These are phyloP conservation scores for Porites divaricata DNA, from an alignment of 92 coral and sea anemone genomes.

Conservation along the genomic window DNA sequence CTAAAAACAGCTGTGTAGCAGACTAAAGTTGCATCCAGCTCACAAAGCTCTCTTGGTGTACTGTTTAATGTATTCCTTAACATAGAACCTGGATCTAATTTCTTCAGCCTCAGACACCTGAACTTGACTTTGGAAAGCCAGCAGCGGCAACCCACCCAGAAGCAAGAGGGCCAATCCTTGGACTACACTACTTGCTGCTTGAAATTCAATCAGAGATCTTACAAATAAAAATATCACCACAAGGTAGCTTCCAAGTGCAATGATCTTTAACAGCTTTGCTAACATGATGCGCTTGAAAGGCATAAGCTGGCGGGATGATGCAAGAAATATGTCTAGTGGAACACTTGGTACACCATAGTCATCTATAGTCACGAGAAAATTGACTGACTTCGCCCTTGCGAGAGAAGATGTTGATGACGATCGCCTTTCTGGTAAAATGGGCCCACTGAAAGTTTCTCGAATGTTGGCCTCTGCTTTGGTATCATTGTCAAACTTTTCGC, in stretches of 20 bases:
- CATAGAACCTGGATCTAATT: slow-evolving; percentile 58
- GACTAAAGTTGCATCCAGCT: neutral
- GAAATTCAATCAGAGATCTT: slow-evolving; percentile 76
- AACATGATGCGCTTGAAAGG: slow-evolving; percentile 85
- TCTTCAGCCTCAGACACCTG: slow-evolving; percentile 51
- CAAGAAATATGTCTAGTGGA: slow-evolving; percentile 75
- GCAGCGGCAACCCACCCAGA: slow-evolving; percentile 73
- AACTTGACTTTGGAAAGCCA: slow-evolving; percentile 43
- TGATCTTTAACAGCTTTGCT: slow-evolving; percentile 72
- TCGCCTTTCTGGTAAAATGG: slow-evolving; percentile 38
- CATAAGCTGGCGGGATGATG: slow-evolving; percentile 59
- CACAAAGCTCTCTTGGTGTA: slow-evolving; percentile 64
- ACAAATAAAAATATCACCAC: slow-evolving; percentile 84
- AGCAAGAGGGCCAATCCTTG: slow-evolving; percentile 80
- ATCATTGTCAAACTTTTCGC: slow-evolving; percentile 83
- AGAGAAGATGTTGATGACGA: slow-evolving; percentile 58
- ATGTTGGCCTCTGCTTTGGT: slow-evolving; percentile 73
- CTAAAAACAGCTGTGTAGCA: no score
- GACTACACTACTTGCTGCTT: slow-evolving; percentile 68
- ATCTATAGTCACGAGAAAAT: slow-evolving; percentile 66
- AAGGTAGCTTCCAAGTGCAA: slow-evolving; percentile 71
- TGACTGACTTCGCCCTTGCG: slow-evolving; percentile 44
- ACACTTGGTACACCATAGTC: slow-evolving; percentile 75
- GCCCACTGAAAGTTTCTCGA: slow-evolving; percentile 76
- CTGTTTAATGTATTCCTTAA: slow-evolving; percentile 64